These are phyloP conservation scores for Vombatus ursinus DNA, from an alignment of 2,113 vertebrate species.

Conservation along the genomic window DNA sequence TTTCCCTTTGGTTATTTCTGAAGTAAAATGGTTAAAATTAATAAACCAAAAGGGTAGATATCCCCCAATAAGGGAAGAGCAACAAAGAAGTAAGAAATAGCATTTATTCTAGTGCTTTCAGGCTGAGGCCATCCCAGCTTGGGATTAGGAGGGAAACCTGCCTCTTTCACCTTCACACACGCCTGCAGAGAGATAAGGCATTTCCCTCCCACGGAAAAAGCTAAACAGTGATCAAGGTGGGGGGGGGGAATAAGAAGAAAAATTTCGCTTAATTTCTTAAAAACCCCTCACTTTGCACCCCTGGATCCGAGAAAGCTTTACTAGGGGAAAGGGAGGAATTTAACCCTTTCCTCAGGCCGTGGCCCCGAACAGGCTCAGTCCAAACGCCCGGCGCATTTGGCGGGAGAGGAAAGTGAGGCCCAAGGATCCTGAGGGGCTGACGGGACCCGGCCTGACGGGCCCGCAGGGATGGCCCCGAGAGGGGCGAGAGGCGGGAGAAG, in stretches of 20 bases:
- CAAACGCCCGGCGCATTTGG: slow-evolving; percentile 10
- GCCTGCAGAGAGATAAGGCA: neutral
- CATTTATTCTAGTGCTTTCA: neutral
- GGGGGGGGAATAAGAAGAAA: neutral
- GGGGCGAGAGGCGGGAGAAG: slow-evolving; percentile 67
- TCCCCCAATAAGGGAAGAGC: neutral
- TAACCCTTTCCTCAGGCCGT: neutral
- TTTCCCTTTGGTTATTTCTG: neutral
- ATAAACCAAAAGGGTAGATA: no score
- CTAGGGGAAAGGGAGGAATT: neutral
- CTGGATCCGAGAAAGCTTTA: neutral
- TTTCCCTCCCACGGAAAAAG: neutral
- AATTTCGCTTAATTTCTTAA: neutral
- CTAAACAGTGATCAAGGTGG: neutral
- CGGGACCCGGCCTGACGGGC: neutral
- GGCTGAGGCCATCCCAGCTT: neutral
- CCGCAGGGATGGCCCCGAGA: slow-evolving; percentile 42
- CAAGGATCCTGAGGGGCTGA: neutral
- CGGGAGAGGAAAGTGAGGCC: slow-evolving; percentile 61
- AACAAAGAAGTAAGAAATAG: slow-evolving; percentile 20
- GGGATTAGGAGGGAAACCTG: slow-evolving; percentile 2
- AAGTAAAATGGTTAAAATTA: neutral
- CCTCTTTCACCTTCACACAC: neutral
- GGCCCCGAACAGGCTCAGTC: neutral
- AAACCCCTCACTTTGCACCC: neutral